Base-by-base conservation (phyloP, 1,140 invertebrate genomes). In the Caenorhabditis tropicalis region DNA sequence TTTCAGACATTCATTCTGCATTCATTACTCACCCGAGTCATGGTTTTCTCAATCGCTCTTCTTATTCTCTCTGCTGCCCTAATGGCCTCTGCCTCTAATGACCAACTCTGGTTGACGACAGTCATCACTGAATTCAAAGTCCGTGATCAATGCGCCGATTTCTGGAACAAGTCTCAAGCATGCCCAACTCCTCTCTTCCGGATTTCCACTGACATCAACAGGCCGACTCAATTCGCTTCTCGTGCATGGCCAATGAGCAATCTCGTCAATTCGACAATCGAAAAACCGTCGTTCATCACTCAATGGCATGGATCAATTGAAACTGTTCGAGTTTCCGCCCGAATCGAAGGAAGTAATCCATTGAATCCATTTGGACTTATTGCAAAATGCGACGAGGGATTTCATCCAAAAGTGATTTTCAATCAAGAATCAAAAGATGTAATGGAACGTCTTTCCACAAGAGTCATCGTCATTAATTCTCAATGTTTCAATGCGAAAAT, bases 291-390 rank as follows among this genome's bases (percentile, higher is more conserved):
- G 29, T 74, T 74, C 65, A 24, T 74, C n/a, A 74, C 36, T 46
- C 65, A 74, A 43, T 74, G 65, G 65, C 65, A 74, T 74, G 65
- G 65, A 5, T 43, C 65, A 74, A 43, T 46, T 10, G 33, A 39
- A 36, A 36, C 65, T 3, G 29, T 74, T 46, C 65, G 65, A 12
- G 65, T 43, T 15, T 21, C 19, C 27, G 36, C 29, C 1, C 65
- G 43, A 74, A 46, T 74, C 65, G 65, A 74, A 43, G 65, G 65
- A 43, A 74, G 65, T 46, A 74, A 74, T 12, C 65, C 65, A 24
- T 27, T 74, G 36, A 74, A 74, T 74, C 65, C 65, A 74, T 74
- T 74, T n/a, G 65, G 65, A 36, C 36, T 74, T 21, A 36, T 74
- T 9, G 65, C 65, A 43, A 74, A 74, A 43, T 74, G 65, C 24